Base-by-base conservation (phyloP, 2,888 invertebrate genomes). In the Dilophus febrilis region DNA sequence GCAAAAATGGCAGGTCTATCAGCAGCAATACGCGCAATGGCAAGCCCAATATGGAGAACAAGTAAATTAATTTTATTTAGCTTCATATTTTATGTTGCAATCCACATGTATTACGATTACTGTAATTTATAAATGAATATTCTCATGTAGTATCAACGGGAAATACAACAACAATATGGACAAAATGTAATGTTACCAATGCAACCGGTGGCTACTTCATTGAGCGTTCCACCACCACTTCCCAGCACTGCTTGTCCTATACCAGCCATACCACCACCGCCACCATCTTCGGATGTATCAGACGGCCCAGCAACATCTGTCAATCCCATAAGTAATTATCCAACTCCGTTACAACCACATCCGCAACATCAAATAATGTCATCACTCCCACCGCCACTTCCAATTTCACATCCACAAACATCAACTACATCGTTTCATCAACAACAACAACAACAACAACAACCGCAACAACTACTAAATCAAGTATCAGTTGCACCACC, bases 391-490 rank as follows among this genome's bases (percentile, higher is more conserved):
- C 38, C 40, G 2, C 42, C 33, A 27, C 17, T 13, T 3, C n/a
- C 28, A 12, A 11, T 17, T 3, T 14, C 14, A 3, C 33, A 31
- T 18, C 41, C 35, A 4, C 41, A 31, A 3, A 32, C 38, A 6
- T 38, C 33, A 31, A 28, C 37, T 14, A 35, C 40, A 6, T 38
- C 33, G 10, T 18, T 31, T 2, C 16, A 16, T 27, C 77, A 77
- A 52, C 77, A 78, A 48, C 76, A 78, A 55, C 76, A 74, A 51
- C 77, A 77, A 72, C 71, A 74, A 46, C 78, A 80, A 48, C 78
- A 79, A 73, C 70, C 74, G 10, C 78, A 79, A 48, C 81, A 80
- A 80, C 78, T 81, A 50, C 76, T 76, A 48, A 80, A 80, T 51
- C 81, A 79, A 60, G 72, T 71, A 68, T 51, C 72, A 68, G 69